Conservation (phyloP, 2,888 invertebrate species). For the Beris chalybata region DNA sequence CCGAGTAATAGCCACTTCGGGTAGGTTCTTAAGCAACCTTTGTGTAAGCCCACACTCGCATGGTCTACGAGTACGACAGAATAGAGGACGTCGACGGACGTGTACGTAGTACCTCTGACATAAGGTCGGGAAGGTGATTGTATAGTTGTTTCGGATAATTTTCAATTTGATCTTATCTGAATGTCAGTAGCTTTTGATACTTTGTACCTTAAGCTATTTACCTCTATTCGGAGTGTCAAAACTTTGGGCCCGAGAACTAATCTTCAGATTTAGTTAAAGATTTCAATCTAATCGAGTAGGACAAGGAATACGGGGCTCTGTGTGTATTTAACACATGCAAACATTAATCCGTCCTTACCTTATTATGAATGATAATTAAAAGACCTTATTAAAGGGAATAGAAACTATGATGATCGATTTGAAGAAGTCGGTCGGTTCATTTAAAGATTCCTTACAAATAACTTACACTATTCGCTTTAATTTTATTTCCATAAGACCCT, state of each 20-base stretch:
- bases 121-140: slow-evolving; percentile 30
- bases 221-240: background rate
- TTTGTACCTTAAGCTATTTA: slow-evolving; percentile 30
- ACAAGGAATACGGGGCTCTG: no score
- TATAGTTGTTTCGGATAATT: slow-evolving; percentile 28
- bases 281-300: background rate
- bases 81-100: background rate
- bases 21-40: slow-evolving; percentile 33
- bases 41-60: background rate
- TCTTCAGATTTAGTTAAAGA: slow-evolving; percentile 6
- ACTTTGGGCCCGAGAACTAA: slow-evolving; percentile 7
- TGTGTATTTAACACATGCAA: no score
- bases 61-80: background rate
- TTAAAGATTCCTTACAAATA: no score
- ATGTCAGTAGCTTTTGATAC: slow-evolving; percentile 34
- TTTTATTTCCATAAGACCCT: no score
- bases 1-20: slow-evolving; percentile 22
- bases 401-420: no score
- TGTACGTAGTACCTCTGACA: background rate
- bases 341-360: no score
- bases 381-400: no score
- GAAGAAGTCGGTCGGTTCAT: no score
- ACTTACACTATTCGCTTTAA: no score
- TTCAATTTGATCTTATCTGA: slow-evolving; percentile 35
- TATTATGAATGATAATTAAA: no score